phyloP scores from a whole-genome alignment of 2,888 invertebrate species.

The Eristalinus sepulchralis region DNA sequence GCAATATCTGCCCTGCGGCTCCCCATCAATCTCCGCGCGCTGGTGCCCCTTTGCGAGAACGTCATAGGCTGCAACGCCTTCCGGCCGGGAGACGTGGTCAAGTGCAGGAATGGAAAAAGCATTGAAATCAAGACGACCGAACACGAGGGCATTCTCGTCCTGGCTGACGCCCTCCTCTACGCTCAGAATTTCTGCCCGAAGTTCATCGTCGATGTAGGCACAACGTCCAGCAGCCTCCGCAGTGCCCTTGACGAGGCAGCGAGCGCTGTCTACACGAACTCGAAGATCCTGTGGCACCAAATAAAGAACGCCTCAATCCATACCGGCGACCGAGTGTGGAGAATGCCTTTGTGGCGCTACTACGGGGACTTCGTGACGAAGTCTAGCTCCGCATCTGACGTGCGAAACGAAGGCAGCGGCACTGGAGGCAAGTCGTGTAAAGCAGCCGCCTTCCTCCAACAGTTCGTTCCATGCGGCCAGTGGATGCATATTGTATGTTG shows the following conservation, averaged over 20 bases:
- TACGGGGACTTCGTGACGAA: conserved; percentile 79
- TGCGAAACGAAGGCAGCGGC: conserved; percentile 80
- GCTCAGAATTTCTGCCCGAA: conserved; percentile 85
- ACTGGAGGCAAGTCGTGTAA: conserved; percentile 84
- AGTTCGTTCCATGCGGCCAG: conserved; percentile 84
- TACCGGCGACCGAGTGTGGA: conserved; percentile 91
- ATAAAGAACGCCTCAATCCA: conserved; percentile 86
- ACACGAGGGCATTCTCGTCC: conserved; percentile 88
- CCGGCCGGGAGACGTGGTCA: conserved; percentile 89
- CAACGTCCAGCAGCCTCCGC: conserved; percentile 87
- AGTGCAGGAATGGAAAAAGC: conserved; percentile 88
- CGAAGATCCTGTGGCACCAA: conserved; percentile 85
- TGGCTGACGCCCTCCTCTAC: conserved; percentile 90
- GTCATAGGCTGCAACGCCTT: conserved; percentile 90
- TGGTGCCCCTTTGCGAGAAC: conserved; percentile 90
- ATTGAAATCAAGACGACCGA: conserved; percentile 87
- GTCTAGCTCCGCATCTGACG: conserved; percentile 18
- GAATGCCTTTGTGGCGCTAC: conserved; percentile 90
- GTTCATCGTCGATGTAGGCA: conserved; percentile 89
- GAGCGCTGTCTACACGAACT: conserved; percentile 89
- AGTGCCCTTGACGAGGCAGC: conserved; percentile 86
- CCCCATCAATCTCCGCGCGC: conserved; percentile 87
- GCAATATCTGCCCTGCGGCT: conserved; percentile 87
- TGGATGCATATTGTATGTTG: conserved; percentile 87
- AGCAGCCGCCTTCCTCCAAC: conserved; percentile 87